phyloP scores from a whole-genome alignment of 2,113 vertebrate genomes.

The Anolis sagrei region DNA sequence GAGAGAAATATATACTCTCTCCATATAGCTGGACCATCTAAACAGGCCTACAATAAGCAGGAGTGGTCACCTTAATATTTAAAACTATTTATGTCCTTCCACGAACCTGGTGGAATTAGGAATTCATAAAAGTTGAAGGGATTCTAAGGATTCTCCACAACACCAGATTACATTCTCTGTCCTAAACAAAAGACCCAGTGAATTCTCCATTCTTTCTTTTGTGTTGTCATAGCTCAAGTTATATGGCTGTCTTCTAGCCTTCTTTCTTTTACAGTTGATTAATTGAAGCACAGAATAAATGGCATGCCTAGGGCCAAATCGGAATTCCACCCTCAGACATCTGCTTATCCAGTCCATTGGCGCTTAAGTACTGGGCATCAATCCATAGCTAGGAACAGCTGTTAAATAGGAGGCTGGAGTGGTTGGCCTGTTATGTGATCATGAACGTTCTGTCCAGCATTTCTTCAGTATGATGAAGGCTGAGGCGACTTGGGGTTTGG shows the following conservation, averaged over 20 bases:
- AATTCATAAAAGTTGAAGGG: too few relatives aligned
- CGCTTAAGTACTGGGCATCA: not conserved
- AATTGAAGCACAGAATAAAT: not conserved
- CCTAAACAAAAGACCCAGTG: not conserved
- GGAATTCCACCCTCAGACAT: not conserved
- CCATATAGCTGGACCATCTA: too few relatives aligned
- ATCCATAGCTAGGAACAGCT: not conserved
- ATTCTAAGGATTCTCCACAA: not conserved
- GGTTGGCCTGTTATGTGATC: not conserved
- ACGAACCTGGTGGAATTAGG: too few relatives aligned
- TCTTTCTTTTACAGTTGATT: not conserved
- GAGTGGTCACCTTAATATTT: not conserved
- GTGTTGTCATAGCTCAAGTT: not conserved
- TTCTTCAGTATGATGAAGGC: not conserved
- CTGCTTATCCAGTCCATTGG: not conserved
- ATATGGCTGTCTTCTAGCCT: not conserved
- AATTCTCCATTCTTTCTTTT: not conserved
- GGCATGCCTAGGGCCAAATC: not conserved
- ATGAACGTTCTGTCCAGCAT: conserved; percentile 21
- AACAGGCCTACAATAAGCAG: too few relatives aligned
- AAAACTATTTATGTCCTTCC: too few relatives aligned
- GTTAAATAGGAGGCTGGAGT: not conserved
- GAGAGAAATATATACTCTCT: not conserved
- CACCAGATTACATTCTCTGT: too few relatives aligned
- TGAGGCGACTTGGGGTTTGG: conserved; percentile 47